Evolutionary conservation across 2,888 invertebrate genomes (phyloP).

Genomic region (Formica aserva): DNA sequence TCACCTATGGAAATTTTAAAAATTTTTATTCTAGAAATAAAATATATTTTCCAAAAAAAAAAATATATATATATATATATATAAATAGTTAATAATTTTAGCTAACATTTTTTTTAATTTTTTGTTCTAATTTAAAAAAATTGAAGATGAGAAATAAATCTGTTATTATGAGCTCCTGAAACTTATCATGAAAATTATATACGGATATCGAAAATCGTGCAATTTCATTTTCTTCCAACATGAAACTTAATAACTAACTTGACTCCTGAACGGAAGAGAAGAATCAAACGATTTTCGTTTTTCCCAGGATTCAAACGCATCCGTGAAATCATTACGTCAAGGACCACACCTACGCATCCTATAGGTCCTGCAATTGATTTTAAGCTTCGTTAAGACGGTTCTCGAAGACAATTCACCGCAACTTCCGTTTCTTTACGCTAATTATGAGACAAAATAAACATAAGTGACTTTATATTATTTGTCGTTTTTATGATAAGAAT

Average conservation of each 20-base stretch:
- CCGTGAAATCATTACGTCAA: slow-evolving; percentile 74
- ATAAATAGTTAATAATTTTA: too few species aligned
- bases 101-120: too few species aligned
- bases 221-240: slow-evolving; percentile 26
- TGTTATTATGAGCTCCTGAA: too few species aligned
- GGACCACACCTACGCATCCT: slow-evolving; percentile 45
- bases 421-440: slow-evolving; percentile 23
- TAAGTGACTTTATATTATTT: slow-evolving; percentile 31
- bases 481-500: background rate
- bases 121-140: too few species aligned
- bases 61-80: too few species aligned
- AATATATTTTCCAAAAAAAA: too few species aligned
- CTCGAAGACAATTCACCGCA: slow-evolving; percentile 4
- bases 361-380: slow-evolving; percentile 73
- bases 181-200: too few species aligned
- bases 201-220: too few species aligned
- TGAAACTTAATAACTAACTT: background rate
- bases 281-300: slow-evolving; percentile 42
- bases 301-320: slow-evolving; percentile 51
- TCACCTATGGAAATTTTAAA: too few species aligned
- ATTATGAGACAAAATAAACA: slow-evolving; percentile 15
- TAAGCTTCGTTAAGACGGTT: slow-evolving; percentile 70
- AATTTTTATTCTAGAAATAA: too few species aligned
- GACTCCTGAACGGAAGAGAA: background rate
- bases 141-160: too few species aligned